A percentile compares a stretch with the other conserved stretches of the same genome.
phyloP scores from a whole-genome alignment of 1,140 invertebrate genomes.

The Aphaenogaster rudis region DNA sequence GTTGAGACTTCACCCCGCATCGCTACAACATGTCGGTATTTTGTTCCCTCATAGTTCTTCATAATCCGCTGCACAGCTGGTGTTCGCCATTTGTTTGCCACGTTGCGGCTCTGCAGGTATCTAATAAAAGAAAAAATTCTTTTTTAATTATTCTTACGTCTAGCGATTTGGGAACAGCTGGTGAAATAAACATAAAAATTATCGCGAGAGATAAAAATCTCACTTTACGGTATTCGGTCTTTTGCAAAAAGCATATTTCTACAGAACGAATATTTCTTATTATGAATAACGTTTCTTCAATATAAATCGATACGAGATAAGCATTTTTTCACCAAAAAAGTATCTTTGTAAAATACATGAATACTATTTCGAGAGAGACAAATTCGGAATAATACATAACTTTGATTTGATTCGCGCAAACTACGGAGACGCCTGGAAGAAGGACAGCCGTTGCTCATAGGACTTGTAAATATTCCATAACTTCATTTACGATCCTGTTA shows the following conservation, averaged over 20 bases:
- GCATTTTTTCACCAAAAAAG: neutral
- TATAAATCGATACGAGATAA: neutral
- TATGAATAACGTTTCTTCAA: neutral
- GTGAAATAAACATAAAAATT: neutral
- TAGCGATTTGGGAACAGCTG: neutral
- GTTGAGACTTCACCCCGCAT: neutral
- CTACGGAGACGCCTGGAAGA: neutral
- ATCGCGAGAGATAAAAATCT: neutral
- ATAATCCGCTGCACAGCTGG: conserved; percentile 50
- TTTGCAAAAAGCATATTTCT: neutral
- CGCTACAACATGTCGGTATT: conserved; percentile 21
- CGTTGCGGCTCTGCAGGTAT: neutral
- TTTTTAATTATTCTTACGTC: conserved; percentile 1
- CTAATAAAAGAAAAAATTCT: conserved; percentile 33
- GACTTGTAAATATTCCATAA: conserved; percentile 55
- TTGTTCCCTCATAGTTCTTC: conserved; percentile 29
- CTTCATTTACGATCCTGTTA: conserved; percentile 30
- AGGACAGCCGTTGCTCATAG: conserved; percentile 37
- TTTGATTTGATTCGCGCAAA: conserved; percentile 32
- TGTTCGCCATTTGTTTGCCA: conserved; percentile 19
- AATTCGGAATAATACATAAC: conserved; percentile 20
- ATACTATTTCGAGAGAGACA: neutral
- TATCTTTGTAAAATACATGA: conserved; percentile 15
- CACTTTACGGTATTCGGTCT: neutral
- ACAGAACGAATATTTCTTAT: neutral